Evolutionary conservation across 2,113 vertebrate species (phyloP).

Genomic region (Motacilla tschutschensis): DNA sequence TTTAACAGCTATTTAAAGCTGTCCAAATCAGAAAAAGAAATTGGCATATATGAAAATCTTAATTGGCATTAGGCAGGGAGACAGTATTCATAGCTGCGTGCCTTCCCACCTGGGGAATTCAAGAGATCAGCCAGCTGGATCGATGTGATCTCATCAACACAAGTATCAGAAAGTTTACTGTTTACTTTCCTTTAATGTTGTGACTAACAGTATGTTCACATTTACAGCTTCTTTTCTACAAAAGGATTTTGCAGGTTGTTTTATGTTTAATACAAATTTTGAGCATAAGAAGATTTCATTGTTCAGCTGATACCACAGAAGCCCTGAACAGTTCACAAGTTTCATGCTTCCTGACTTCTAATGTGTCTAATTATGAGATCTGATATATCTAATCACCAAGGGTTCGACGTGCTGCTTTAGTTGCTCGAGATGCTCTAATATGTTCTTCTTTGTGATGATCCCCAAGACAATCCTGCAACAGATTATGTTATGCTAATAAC

Average conservation of each 20-base stretch:
- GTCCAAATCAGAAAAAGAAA: constrained; percentile 13
- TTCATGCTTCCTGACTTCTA: constrained; percentile 89
- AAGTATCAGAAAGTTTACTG: neutral
- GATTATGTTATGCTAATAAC: constrained; percentile 93
- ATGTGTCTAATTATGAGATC: constrained; percentile 82
- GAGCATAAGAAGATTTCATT: constrained; percentile 39
- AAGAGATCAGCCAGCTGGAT: neutral
- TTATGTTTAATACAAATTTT: constrained; percentile 34
- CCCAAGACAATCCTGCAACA: constrained; percentile 99
- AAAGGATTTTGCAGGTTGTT: constrained; percentile 20
- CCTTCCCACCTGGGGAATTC: neutral
- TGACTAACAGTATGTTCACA: constrained; percentile 29
- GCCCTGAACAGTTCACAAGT: constrained; percentile 83
- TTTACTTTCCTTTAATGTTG: constrained; percentile 47
- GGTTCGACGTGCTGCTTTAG: constrained; percentile 94
- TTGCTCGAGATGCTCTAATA: constrained; percentile 99
- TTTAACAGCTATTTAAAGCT: constrained; percentile 44
- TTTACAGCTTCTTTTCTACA: constrained; percentile 38
- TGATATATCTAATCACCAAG: constrained; percentile 95
- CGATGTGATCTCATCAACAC: neutral
- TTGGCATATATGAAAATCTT: neutral
- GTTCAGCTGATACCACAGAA: constrained; percentile 43
- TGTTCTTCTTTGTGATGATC: constrained; percentile 99
- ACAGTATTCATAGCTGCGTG: neutral
- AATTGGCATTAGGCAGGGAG: neutral